phyloP scores from a whole-genome alignment of 2,113 vertebrate genomes.

The Aldabrachelys gigantea region DNA sequence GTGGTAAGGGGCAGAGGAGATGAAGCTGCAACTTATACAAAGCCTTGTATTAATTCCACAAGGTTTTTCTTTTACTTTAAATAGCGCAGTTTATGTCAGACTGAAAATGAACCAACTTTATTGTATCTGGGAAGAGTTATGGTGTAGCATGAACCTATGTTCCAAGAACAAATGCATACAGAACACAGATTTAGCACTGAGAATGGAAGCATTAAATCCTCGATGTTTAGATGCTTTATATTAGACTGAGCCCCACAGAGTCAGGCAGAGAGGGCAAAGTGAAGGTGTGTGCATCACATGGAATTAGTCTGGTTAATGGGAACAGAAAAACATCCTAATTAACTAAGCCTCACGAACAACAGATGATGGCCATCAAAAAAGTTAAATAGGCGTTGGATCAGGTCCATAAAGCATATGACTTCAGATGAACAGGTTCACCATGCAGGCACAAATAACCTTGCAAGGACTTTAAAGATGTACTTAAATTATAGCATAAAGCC shows the following conservation, averaged over 20 bases:
- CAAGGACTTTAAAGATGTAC: background rate
- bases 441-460: background rate
- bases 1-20: background rate
- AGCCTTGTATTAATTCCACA: background rate
- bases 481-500: background rate
- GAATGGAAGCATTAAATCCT: conserved; percentile 57
- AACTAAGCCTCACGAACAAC: background rate
- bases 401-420: background rate
- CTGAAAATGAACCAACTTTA: conserved; percentile 53
- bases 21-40: background rate
- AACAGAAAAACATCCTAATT: background rate
- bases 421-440: background rate
- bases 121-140: conserved; percentile 42
- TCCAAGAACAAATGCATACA: conserved; percentile 76
- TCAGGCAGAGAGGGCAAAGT: conserved; percentile 38
- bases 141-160: conserved; percentile 25
- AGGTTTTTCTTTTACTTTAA: conserved; percentile 9
- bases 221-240: conserved; percentile 48
- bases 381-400: background rate
- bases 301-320: accelerated
- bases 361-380: background rate
- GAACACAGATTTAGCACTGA: conserved; percentile 68
- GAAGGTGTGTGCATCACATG: background rate
- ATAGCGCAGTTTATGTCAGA: conserved; percentile 44
- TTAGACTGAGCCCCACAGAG: background rate